Base-by-base conservation (phyloP, 2,888 invertebrate species). In the Trachelus troglodyta region DNA sequence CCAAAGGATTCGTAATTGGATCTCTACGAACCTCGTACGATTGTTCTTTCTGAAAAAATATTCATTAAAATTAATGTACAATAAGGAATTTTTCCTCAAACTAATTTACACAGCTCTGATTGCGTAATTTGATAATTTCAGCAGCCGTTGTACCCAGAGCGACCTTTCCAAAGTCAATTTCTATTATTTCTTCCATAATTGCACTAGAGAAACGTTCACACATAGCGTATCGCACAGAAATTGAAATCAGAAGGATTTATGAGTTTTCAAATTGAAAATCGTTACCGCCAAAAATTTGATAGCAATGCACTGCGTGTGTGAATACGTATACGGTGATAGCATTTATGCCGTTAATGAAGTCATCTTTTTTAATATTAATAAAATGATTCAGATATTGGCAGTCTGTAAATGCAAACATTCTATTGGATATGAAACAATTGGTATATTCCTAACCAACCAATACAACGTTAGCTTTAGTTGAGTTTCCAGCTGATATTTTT, bases 1-100 rank as follows among this genome's bases (percentile, higher is more conserved):
- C 91, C 78, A 91, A 82, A 1, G 89, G 87, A 84, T 90, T 91
- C 4, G 87, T 88, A 37, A 80, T 79, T 11, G 87, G 83, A 80
- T 91, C 90, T 77, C 89, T 85, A 81, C 83, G 81, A 76, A 85
- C 85, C 71, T 84, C 82, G 77, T 90, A 90, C 6, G 76, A 77
- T 79, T 86, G 85, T 34, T 84, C 83, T 12, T 82, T 81, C 89
- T 89, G 68, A 56, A 75, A 11, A 77, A 75, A 69, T 15, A 73
- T n/a, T 4, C 35, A 15, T 15, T 11, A 12, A 12, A 76, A 11
- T 35, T 34, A 74, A 56, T 23, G 40, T 56, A 73, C 23, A 40
- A 37, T 33, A 40, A 23, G 40, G 15, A 33, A 30, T 30, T 4
- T 31, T 33, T 34, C 15, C 30, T 68, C 11, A 68, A 34, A 75